These are phyloP conservation scores for Myopa tessellatipennis DNA, from an alignment of 2,888 invertebrate genomes.

Conservation along the genomic window DNA sequence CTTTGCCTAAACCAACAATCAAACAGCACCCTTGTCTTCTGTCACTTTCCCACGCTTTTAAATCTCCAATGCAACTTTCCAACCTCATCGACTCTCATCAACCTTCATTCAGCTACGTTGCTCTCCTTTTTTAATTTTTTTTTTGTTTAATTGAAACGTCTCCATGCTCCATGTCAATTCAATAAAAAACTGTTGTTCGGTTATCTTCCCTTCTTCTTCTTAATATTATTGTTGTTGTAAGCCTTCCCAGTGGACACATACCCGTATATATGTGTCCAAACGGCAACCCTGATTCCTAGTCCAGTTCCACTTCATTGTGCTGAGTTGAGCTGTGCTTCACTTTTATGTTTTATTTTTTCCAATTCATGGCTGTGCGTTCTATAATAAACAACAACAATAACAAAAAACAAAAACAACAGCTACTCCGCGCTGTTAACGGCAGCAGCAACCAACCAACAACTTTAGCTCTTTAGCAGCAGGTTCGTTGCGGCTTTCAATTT, in stretches of 20 bases:
- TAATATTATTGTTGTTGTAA: neutral
- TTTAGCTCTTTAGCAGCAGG: neutral
- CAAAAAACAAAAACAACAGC: neutral
- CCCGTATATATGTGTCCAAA: neutral
- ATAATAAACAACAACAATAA: neutral
- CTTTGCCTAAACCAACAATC: too few species aligned
- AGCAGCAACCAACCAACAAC: too few species aligned
- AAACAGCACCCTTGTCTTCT: neutral
- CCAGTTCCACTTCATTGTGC: too few species aligned
- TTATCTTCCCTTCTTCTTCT: too few species aligned
- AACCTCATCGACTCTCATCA: neutral
- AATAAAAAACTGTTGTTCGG: neutral
- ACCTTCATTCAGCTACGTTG: neutral
- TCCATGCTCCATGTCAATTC: neutral
- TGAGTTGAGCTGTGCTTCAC: too few species aligned
- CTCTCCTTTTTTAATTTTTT: neutral
- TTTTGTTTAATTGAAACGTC: neutral
- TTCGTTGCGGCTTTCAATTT: constrained; percentile 23
- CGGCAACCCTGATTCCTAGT: too few species aligned
- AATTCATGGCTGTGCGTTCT: neutral
- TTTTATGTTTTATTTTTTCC: neutral
- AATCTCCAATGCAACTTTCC: neutral
- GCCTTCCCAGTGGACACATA: neutral
- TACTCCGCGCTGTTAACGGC: neutral
- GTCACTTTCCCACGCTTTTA: neutral